Evolutionary conservation across 1,140 invertebrate genomes (phyloP), one percentile per base, ranked within the genome.

Genomic region (Aricia agestis): DNA sequence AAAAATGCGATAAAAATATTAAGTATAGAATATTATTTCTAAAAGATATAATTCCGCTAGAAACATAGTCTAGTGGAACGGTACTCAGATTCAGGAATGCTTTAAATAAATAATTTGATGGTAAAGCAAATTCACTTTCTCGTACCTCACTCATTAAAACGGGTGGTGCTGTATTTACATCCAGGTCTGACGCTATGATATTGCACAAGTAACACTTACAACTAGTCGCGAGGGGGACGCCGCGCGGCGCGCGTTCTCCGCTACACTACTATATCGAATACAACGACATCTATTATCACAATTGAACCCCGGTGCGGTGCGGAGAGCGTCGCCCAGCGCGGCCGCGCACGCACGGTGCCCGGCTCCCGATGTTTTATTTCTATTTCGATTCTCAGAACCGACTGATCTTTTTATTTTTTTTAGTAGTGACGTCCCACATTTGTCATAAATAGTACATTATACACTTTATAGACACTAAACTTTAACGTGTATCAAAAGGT

Each of bases 171-270:
- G 67, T 86, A 90, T 89, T 85, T 89, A 87, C 84, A 90, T 81
- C 81, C 76, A 75, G 82, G 79, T 81, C 72, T 77, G 76, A 78
- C 75, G 73, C 9, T 80, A 78, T 79, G 79, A 85, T 91, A 91
- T 91, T 91, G 89, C 89, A 91, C 89, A 85, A 82, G 78, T 82
- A 84, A 85, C 82, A 88, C 89, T 91, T 91, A 91, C 79, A 86
- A 83, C 81, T 85, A 87, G 65, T 42, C 58, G 67, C 42, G 19
- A 11, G 19, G 10, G 45, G 42, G 10, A 9, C 45, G 15, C 66
- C 63, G 75, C 36, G 61, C 59, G 61, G 13, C 45, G 36, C 11
- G 45, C 11, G 45, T 9, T 52, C 45, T 52, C 11, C 45, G 45
- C 59, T 63, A 59, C 58, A 25, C 59, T 63, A 63, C 59, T 63